A percentile compares a stretch with the other conserved stretches of the same genome.
Evolutionary conservation across 2,888 invertebrate genomes (phyloP).

Genomic region (Epiblema foenella): DNA sequence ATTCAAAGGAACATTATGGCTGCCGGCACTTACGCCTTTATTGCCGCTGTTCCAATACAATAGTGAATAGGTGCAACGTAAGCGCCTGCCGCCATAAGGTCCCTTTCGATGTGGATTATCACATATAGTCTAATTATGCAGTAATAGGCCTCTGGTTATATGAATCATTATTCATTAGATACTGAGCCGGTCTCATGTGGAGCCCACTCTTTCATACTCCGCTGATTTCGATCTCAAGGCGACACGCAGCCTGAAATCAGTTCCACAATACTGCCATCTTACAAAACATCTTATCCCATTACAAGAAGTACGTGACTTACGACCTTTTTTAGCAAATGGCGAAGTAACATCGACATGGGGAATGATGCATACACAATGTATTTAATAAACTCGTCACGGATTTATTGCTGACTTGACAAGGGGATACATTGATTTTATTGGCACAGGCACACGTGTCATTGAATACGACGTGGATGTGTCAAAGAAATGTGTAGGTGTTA

Average conservation of each 20-base stretch:
- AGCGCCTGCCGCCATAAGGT: no score
- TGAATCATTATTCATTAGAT: no score
- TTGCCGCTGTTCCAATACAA: no score
- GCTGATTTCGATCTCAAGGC: slow-evolving; percentile 39
- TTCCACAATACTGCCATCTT: slow-evolving; percentile 1
- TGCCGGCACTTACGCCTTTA: no score
- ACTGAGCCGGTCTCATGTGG: slow-evolving; percentile 19
- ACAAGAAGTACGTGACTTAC: neutral
- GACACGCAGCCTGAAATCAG: slow-evolving; percentile 26
- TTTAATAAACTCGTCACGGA: slow-evolving; percentile 34
- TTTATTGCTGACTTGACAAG: slow-evolving; percentile 22
- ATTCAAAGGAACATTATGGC: no score
- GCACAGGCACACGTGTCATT: neutral
- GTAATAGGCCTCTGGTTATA: no score
- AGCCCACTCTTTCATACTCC: slow-evolving; percentile 25
- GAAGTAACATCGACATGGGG: neutral
- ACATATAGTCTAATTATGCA: no score
- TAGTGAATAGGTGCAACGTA: no score
- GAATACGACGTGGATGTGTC: neutral
- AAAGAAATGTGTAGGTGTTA: neutral
- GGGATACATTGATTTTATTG: slow-evolving; percentile 26
- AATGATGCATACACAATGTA: slow-evolving; percentile 34
- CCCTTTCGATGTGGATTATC: no score
- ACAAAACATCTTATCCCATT: slow-evolving; percentile 6
- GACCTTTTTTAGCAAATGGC: neutral